Evolutionary conservation across 2,113 vertebrate genomes (phyloP).

Genomic region (Gavia stellata): DNA sequence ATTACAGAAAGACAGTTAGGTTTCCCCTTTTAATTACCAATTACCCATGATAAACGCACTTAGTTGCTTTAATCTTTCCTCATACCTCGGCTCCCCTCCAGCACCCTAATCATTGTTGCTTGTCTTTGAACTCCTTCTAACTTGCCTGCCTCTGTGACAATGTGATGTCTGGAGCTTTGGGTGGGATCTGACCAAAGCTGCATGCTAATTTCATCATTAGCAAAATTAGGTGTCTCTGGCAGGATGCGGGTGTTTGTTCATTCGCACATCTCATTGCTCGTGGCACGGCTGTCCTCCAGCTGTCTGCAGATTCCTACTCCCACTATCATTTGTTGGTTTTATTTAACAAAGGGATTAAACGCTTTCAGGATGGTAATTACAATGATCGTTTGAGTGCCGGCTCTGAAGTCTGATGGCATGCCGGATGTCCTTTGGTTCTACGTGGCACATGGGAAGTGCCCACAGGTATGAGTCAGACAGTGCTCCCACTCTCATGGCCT

Average conservation of each 20-base stretch:
- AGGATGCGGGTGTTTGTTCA: not conserved
- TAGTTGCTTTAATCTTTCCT: constrained; percentile 18
- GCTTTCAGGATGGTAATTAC: constrained; percentile 28
- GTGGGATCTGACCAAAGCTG: not conserved
- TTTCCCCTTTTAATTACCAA: not conserved
- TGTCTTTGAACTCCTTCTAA: not conserved
- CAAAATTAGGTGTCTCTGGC: not conserved
- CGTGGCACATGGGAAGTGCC: not conserved
- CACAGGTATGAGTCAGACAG: not conserved
- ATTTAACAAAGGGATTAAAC: constrained; percentile 34
- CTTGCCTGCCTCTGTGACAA: not conserved
- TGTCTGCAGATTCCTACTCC: not conserved
- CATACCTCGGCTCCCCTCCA: not conserved
- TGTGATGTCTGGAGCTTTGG: not conserved
- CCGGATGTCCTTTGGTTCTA: not conserved
- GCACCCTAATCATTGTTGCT: not conserved
- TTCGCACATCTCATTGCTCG: not conserved
- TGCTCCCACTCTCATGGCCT: not conserved
- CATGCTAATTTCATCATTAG: not conserved
- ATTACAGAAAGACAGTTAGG: not conserved
- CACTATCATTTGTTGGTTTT: not conserved
- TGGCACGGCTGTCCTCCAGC: not conserved
- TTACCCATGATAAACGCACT: not conserved
- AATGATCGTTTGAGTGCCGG: not conserved
- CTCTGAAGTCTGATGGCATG: not conserved